Evolutionary conservation across 37 sponge, comb jelly and placozoan genomes (phyloP).

Genomic region (Corticium candelabrum): DNA sequence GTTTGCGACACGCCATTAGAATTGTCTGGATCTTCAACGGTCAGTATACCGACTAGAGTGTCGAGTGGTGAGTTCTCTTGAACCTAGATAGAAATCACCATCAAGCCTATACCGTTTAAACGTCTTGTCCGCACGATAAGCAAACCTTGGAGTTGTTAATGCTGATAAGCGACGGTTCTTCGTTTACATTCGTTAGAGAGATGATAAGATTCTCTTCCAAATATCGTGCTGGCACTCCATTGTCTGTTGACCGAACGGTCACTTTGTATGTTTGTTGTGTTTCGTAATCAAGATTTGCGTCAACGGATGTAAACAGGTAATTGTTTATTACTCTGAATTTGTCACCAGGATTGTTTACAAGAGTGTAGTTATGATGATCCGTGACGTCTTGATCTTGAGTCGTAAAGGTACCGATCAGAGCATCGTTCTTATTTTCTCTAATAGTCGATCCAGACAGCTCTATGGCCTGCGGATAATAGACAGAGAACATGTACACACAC

Average conservation of each 20-base stretch:
- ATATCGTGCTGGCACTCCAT: not conserved
- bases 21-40: not conserved
- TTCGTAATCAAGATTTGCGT: not conserved
- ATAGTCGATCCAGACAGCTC: not conserved
- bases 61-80: not conserved
- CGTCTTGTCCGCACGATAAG: not conserved
- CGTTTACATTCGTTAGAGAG: not conserved
- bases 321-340: not conserved
- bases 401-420: not conserved
- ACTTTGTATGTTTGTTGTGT: not conserved
- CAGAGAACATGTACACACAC: no score
- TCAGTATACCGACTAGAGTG: not conserved
- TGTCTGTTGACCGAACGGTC: not conserved
- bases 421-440: not conserved
- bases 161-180: not conserved
- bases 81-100: not conserved
- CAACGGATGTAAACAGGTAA: not conserved
- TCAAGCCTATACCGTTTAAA: not conserved
- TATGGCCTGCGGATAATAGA: not conserved
- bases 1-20: not conserved
- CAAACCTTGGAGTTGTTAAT: not conserved
- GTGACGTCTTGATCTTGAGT: not conserved
- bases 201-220: not conserved
- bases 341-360: not conserved
- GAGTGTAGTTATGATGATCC: not conserved